phyloP scores from a whole-genome alignment of 2,113 vertebrate genomes.

The Phylloscopus whistleri region DNA sequence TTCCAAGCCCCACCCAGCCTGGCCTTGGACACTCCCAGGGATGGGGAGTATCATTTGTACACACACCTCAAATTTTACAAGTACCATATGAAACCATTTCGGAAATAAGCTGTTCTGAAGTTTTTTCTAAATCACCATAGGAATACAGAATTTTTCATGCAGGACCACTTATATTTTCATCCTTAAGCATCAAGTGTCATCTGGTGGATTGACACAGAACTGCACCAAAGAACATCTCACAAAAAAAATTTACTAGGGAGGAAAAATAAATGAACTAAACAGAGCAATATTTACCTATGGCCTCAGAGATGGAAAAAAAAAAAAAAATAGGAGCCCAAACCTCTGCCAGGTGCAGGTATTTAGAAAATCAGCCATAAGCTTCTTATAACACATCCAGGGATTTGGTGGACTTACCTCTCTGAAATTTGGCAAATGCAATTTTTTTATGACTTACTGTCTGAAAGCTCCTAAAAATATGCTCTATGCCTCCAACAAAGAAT shows the following conservation, averaged over 20 bases:
- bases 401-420: neutral
- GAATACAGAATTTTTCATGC: neutral
- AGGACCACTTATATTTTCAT: neutral
- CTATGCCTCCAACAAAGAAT: neutral
- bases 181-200: conserved; percentile 58
- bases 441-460: neutral
- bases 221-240: conserved; percentile 11
- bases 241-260: neutral
- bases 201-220: conserved; percentile 64
- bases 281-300: neutral
- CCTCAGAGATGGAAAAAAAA: neutral
- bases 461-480: neutral
- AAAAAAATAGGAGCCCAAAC: neutral
- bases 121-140: neutral
- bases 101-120: neutral
- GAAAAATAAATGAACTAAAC: neutral
- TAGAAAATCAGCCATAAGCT: neutral
- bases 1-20: neutral
- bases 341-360: neutral
- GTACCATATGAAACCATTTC: neutral
- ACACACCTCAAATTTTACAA: neutral
- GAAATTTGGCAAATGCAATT: neutral
- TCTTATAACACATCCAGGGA: neutral
- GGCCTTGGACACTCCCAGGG: neutral
- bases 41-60: neutral